Evolutionary conservation across 37 sponge, comb jelly and placozoan genomes (phyloP).

Genomic region (Hormiphora californensis): DNA sequence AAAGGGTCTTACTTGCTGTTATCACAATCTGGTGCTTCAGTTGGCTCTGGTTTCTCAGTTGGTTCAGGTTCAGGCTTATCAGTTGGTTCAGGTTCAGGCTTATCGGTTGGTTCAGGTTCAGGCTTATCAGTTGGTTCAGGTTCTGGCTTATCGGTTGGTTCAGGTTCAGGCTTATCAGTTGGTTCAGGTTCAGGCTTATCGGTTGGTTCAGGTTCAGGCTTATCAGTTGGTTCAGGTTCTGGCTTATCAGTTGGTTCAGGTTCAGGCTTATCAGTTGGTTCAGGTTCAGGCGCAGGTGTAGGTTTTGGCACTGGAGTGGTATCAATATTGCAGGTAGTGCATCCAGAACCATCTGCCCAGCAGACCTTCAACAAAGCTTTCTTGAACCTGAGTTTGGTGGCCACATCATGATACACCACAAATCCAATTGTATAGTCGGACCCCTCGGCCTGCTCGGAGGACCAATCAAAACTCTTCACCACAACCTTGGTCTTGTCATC

Average conservation of each 20-base stretch:
- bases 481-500: neutral
- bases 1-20: too few species aligned
- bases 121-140: too few species aligned
- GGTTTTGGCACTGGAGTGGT: neutral
- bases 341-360: constrained; percentile 33
- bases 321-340: neutral
- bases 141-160: too few species aligned
- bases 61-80: too few species aligned
- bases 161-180: neutral
- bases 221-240: neutral
- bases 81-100: too few species aligned
- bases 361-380: neutral
- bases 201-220: neutral
- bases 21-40: too few species aligned
- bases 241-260: neutral
- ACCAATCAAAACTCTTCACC: neutral
- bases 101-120: too few species aligned
- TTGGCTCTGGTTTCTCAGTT: too few species aligned
- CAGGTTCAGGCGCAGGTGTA: neutral
- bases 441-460: neutral
- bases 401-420: neutral
- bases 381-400: neutral
- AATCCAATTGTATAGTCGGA: neutral
- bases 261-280: neutral
- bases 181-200: neutral